Percentiles rank a stretch among this genome's conserved stretches.
phyloP scores from a whole-genome alignment of 2,113 vertebrate genomes.

The Columbina picui region DNA sequence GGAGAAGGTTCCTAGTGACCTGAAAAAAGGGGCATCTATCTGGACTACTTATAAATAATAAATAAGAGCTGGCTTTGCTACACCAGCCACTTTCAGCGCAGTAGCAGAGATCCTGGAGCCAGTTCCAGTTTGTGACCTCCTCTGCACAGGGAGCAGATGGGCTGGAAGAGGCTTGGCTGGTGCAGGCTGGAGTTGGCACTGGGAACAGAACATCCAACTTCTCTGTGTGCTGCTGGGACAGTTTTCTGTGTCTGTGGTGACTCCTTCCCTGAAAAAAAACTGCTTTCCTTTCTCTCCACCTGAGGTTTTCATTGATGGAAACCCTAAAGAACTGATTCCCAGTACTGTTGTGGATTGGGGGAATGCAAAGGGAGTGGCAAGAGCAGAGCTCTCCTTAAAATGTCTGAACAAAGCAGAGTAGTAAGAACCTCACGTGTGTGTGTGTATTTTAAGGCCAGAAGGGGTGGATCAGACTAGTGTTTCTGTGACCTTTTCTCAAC shows the following conservation, averaged over 20 bases:
- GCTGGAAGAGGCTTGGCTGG: not conserved
- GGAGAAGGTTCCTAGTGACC: not conserved
- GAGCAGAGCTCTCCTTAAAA: not conserved
- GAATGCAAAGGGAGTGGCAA: not conserved
- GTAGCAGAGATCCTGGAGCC: not conserved
- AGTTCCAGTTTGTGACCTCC: not conserved
- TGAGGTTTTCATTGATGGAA: not conserved
- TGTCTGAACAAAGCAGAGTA: not conserved
- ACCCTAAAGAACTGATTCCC: not conserved
- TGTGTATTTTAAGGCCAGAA: not conserved
- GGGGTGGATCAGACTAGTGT: not conserved
- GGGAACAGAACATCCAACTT: not conserved
- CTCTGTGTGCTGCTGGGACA: not conserved
- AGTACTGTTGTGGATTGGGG: not conserved
- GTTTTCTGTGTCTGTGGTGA: not conserved
- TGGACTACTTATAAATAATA: not conserved
- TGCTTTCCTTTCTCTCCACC: not conserved
- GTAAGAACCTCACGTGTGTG: not conserved
- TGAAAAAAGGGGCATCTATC: not conserved
- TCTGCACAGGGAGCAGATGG: not conserved
- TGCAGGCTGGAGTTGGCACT: not conserved
- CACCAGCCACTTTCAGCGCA: not conserved
- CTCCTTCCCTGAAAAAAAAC: not conserved
- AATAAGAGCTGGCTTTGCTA: not conserved
- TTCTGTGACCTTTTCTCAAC: slow-evolving; percentile 33